phyloP scores from a whole-genome alignment of 1,140 invertebrate species.

The Himalopsyche phryganea region DNA sequence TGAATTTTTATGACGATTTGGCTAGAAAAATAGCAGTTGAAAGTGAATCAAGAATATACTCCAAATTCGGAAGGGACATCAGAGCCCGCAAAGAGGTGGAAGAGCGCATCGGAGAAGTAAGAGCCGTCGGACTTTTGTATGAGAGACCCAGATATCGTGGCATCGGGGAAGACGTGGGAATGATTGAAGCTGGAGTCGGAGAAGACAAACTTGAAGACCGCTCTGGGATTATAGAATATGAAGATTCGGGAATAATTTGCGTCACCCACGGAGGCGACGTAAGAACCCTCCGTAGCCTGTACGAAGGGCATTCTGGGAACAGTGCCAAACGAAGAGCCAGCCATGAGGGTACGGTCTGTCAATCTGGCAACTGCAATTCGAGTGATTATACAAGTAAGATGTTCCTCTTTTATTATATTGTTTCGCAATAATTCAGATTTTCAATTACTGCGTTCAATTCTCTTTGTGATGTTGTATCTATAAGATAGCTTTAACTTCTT shows the following conservation, averaged over 20 bases:
- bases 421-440: not conserved
- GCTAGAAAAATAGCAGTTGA: too few relatives aligned
- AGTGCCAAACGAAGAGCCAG: slow-evolving; percentile 12
- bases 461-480: not conserved
- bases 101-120: too few relatives aligned
- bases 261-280: not conserved
- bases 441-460: not conserved
- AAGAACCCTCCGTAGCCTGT: not conserved
- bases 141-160: not conserved
- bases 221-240: not conserved
- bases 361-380: not conserved
- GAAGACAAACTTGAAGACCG: not conserved
- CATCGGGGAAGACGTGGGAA: not conserved
- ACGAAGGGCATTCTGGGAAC: not conserved
- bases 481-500: not conserved
- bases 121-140: not conserved
- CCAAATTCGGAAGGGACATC: too few relatives aligned
- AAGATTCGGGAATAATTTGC: not conserved
- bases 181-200: not conserved
- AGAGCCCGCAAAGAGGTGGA: too few relatives aligned
- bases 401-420: not conserved
- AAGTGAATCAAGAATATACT: too few relatives aligned
- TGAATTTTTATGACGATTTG: too few relatives aligned
- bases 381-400: slow-evolving; percentile 8
- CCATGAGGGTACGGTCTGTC: slow-evolving; percentile 10